phyloP scores from a whole-genome alignment of 1,140 invertebrate species.

The Magallana angulata region DNA sequence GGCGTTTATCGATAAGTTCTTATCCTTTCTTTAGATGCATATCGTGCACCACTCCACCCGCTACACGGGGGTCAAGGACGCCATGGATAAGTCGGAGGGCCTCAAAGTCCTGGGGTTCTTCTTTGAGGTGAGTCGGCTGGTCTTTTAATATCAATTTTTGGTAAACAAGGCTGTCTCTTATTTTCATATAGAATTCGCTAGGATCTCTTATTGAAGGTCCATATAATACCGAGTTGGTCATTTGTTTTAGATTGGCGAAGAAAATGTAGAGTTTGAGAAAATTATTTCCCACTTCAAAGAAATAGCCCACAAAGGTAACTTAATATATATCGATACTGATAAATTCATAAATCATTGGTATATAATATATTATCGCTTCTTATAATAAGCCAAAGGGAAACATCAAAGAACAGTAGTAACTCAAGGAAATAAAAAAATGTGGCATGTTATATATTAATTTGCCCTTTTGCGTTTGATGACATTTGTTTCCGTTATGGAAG shows the following conservation, averaged over 20 bases:
- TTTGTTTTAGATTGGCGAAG: conserved; percentile 48
- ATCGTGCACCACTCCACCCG: conserved; percentile 58
- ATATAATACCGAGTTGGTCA: too few relatives aligned
- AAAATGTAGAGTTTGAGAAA: conserved; percentile 50
- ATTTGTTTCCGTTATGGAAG: neutral
- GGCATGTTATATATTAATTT: too few relatives aligned
- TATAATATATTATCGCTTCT: too few relatives aligned
- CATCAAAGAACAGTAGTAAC: too few relatives aligned
- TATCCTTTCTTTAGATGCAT: conserved; percentile 59
- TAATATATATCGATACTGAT: neutral
- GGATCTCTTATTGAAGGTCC: too few relatives aligned
- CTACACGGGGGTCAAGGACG: conserved; percentile 42
- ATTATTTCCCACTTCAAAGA: conserved; percentile 45
- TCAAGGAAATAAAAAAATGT: too few relatives aligned
- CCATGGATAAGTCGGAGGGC: conserved; percentile 57
- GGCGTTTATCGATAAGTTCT: neutral
- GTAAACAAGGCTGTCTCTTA: too few relatives aligned
- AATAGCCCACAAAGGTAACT: conserved; percentile 54
- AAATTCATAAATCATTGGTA: too few relatives aligned
- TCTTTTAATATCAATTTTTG: neutral
- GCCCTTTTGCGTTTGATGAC: too few relatives aligned
- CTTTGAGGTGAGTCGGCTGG: conserved; percentile 50
- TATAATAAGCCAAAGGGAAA: too few relatives aligned
- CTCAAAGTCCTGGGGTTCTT: conserved; percentile 63
- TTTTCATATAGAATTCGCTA: too few relatives aligned